A percentile compares a stretch with the other conserved stretches of the same genome.
These are phyloP conservation scores for Pogonus chalceus DNA, from an alignment of 1,140 invertebrate genomes.

Conservation along the genomic window DNA sequence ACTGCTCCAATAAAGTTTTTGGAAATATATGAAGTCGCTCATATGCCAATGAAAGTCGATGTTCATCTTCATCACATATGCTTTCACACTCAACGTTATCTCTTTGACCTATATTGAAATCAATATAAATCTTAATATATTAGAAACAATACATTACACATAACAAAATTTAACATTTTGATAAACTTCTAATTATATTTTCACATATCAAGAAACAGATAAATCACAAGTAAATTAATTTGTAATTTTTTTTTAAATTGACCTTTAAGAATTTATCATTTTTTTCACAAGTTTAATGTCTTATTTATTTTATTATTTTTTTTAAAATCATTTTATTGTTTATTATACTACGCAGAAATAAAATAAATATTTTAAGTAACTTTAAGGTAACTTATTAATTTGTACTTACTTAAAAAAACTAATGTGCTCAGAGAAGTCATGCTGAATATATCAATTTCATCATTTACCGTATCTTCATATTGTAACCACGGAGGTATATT, in stretches of 20 bases:
- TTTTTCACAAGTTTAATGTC: constrained; percentile 18
- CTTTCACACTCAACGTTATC: constrained; percentile 9
- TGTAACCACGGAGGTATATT: constrained; percentile 11
- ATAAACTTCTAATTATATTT: constrained; percentile 17
- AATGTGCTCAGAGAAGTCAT: constrained; percentile 39
- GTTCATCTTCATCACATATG: constrained; percentile 25
- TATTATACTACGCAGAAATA: background rate
- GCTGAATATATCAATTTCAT: constrained; percentile 26
- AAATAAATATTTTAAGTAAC: no score
- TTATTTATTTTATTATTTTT: constrained; percentile 22
- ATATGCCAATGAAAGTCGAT: constrained; percentile 45
- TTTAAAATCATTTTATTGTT: constrained; percentile 30
- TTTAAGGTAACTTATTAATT: background rate
- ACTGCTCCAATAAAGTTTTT: constrained; percentile 44
- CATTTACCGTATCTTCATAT: constrained; percentile 15
- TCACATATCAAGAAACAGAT: constrained; percentile 33
- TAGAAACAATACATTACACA: background rate
- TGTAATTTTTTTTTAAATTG: constrained; percentile 34
- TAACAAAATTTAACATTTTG: background rate
- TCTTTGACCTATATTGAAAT: constrained; percentile 13
- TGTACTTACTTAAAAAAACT: constrained; percentile 32
- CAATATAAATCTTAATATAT: no score
- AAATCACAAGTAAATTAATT: constrained; percentile 33
- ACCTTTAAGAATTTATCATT: constrained; percentile 22
- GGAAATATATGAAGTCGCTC: constrained; percentile 46